Conservation (phyloP, 2,113 vertebrate genomes). For the Trinectes maculatus region DNA sequence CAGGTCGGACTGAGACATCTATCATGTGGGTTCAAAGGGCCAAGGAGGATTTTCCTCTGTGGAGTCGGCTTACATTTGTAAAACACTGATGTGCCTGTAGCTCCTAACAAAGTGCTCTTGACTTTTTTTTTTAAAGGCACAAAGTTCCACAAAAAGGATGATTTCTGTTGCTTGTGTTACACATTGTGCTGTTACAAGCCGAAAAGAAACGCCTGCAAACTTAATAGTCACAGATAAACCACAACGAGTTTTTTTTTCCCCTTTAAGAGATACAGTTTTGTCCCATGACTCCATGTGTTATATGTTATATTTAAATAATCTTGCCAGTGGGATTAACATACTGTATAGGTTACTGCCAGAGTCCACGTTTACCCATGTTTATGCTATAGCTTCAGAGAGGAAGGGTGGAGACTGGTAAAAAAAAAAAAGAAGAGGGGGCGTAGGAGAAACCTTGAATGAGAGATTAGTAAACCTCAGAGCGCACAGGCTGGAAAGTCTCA, state of each 20-base stretch:
- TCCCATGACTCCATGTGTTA: too few relatives aligned
- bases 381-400: constrained; percentile 39
- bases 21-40: constrained; percentile 66
- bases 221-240: background rate
- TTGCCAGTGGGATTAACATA: background rate
- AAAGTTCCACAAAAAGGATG: background rate
- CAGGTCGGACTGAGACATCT: constrained; percentile 41
- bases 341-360: background rate
- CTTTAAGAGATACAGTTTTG: too few relatives aligned
- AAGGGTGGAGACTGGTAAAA: constrained; percentile 70
- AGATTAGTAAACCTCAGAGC: constrained; percentile 37
- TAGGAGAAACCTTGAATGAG: constrained; percentile 59
- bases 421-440: constrained; percentile 39
- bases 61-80: constrained; percentile 58
- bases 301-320: background rate
- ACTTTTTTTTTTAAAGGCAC: background rate
- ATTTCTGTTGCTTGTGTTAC: background rate
- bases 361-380: constrained; percentile 25
- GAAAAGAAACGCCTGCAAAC: background rate
- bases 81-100: constrained; percentile 23
- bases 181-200: background rate
- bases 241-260: too few relatives aligned
- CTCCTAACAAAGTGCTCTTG: constrained; percentile 11
- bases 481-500: constrained; percentile 24
- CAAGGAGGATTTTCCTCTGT: constrained; percentile 45